phyloP scores from a whole-genome alignment of 2,113 vertebrate genomes.

The Polypterus senegalus region DNA sequence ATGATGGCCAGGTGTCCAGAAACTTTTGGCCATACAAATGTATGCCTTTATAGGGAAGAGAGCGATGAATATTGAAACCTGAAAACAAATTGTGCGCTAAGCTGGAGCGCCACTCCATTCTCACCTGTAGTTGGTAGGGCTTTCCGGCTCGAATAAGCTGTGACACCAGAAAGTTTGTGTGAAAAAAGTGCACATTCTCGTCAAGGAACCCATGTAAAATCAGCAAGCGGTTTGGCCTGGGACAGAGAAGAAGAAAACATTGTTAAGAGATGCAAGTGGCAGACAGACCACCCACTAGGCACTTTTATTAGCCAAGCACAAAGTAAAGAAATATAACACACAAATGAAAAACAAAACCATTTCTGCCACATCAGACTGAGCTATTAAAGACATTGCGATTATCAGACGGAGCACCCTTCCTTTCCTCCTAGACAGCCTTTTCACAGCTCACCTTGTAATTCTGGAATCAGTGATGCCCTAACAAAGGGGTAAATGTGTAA shows the following conservation, averaged over 20 bases:
- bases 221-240: conserved; percentile 87
- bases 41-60: too few relatives aligned
- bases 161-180: conserved; percentile 94
- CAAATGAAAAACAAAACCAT: not conserved
- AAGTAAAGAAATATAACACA: not conserved
- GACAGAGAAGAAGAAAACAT: conserved; percentile 1
- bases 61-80: too few relatives aligned
- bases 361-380: too few relatives aligned
- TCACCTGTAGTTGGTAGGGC: conserved; percentile 94
- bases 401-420: too few relatives aligned
- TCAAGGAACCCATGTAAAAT: conserved; percentile 96
- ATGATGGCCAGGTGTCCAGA: too few relatives aligned
- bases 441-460: too few relatives aligned
- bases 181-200: conserved; percentile 98
- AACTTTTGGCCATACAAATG: too few relatives aligned
- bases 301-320: not conserved
- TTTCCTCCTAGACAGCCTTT: too few relatives aligned
- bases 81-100: too few relatives aligned
- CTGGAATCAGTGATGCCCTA: too few relatives aligned
- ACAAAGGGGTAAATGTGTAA: too few relatives aligned
- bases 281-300: not conserved
- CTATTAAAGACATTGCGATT: too few relatives aligned
- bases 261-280: not conserved
- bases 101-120: not conserved
- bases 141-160: conserved; percentile 95